Evolutionary conservation across 2,797 vertebrate species (phyloP), one percentile per base, ranked within the genome.

Genomic region (Avahi laniger): DNA sequence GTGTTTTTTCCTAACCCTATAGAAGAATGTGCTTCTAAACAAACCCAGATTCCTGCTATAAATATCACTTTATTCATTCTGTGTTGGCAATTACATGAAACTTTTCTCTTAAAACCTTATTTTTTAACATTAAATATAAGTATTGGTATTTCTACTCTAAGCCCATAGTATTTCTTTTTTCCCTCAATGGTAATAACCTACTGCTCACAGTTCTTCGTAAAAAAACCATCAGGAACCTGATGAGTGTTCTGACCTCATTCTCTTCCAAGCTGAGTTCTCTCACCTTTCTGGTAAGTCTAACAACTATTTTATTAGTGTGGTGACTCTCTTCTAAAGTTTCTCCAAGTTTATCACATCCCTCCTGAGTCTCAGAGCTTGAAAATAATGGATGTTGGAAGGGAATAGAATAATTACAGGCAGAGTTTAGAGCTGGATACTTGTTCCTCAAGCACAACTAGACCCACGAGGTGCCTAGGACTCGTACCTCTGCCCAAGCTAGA

Each of bases 221-320:
- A 84, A 81, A 82, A 87, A 30, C 41, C 20, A 33, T 18, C 73
- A 80, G 76, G 48, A 67, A 15, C 52, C 69, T 10, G 28, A 38
- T 28, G 22, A 81, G 86, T 41, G 48, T 59, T 54, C 67, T 75
- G 28, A 76, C 46, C 35, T 96, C 28, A 80, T 67, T 95, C 75
- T 84, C 80, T 67, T 91, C 94, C 69, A 83, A 76, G 46, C 76
- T 18, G 17, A 76, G n/a, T 57, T 76, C 75, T 95, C 80, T 87
- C 83, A 72, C 70, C 80, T 93, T 80, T 93, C 94, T 80, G 50
- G 0, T 10, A 80, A 86, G 14, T 57, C 83, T 89, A 76, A 96
- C 70, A 73, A 86, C 75, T 80, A 67, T 80, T 95, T 93, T 83
- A 89, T 95, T 92, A 87, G 89, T 41, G 79, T 86, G n/a, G 41